Base-by-base conservation (phyloP, 1,140 invertebrate genomes). In the Araneus ventricosus region DNA sequence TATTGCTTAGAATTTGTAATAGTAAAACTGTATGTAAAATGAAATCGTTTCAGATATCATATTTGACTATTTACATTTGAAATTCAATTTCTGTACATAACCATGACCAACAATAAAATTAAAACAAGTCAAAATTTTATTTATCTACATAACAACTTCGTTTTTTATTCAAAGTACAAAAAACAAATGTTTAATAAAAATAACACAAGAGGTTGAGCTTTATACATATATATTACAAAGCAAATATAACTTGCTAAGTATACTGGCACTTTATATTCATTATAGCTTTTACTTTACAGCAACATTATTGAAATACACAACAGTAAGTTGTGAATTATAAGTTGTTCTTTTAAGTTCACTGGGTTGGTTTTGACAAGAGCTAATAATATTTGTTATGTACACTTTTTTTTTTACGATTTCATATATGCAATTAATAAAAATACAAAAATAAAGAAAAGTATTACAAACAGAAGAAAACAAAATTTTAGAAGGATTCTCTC, bases 181-280 rank as follows among this genome's bases (percentile, higher is more conserved):
- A 75, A 75, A 75, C 45, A 75, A 75, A 5, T 75, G 34, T 37
- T 20, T 37, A 75, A 37, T 34, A 75, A 75, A 34, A 75, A 75
- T 75, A 67, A 75, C 30, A 34, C 34, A 75, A 27, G 34, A 75
- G 6, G 34, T 34, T 34, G 20, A 34, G 17, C 17, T 75, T 75
- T 75, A 75, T 75, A 75, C 70, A 75, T 6, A 37, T 75, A 75
- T 75, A 37, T 37, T 37, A 75, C 70, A 75, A 75, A 75, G 70
- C 70, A 75, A 75, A 75, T 34, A 34, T 17, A 34, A 75, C 34
- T 37, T 75, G 70, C 70, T 75, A 63, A 63, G 59, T 63, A 63
- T 75, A 75, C 70, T 75, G 70, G 70, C 70, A 75, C 70, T 75
- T 75, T 34, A 75, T 75, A 75, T 75, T 75, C 30, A 34, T 75